phyloP scores from a whole-genome alignment of 2,888 invertebrate species.

The Eutolmus rufibarbis region DNA sequence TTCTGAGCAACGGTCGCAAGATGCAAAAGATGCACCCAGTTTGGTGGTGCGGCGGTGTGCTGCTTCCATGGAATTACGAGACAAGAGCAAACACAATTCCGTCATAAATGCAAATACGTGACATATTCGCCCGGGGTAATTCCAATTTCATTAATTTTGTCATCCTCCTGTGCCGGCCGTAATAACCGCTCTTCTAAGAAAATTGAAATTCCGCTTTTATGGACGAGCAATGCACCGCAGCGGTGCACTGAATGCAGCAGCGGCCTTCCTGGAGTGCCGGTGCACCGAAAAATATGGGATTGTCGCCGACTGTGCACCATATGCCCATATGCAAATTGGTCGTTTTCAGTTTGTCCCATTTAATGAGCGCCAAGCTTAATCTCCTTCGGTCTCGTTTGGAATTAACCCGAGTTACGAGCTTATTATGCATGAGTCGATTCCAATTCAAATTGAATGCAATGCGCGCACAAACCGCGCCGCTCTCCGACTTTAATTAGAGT shows the following conservation, averaged over 20 bases:
- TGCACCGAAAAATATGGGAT: constrained; percentile 32
- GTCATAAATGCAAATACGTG: constrained; percentile 41
- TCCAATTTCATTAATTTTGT: constrained; percentile 41
- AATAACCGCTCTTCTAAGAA: constrained; percentile 25
- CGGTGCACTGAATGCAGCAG: neutral
- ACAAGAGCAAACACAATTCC: constrained; percentile 40
- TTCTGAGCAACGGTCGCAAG: neutral
- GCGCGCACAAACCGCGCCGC: neutral
- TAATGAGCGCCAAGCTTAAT: constrained; percentile 31
- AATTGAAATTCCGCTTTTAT: constrained; percentile 34
- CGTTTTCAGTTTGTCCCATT: constrained; percentile 9
- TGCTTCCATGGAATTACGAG: constrained; percentile 13
- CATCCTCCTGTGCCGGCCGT: constrained; percentile 13
- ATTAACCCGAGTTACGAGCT: constrained; percentile 33
- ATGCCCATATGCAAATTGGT: constrained; percentile 30
- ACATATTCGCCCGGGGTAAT: constrained; percentile 36
- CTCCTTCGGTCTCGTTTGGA: neutral
- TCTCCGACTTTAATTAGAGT: constrained; percentile 11
- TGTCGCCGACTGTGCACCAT: neutral
- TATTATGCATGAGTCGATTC: constrained; percentile 19
- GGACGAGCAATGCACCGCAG: neutral
- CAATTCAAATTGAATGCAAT: neutral
- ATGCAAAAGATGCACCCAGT: constrained; percentile 6
- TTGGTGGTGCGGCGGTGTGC: neutral
- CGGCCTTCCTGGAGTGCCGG: neutral